Evolutionary conservation across 2,888 invertebrate genomes (phyloP), one percentile per base, ranked within the genome.

Genomic region (Chironomus riparius): DNA sequence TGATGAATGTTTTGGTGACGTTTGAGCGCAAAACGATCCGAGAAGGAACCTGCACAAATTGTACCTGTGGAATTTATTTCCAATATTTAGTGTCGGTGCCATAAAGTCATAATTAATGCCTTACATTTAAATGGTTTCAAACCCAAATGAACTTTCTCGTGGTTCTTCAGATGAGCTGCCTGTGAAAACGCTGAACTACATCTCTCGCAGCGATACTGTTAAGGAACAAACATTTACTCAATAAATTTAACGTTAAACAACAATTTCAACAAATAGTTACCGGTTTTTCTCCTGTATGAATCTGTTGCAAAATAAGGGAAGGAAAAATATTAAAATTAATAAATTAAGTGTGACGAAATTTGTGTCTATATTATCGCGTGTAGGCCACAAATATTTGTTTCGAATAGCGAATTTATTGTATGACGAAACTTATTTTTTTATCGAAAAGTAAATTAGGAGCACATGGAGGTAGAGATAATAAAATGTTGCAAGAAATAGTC

Each of bases 141-240:
- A 2, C 92, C 92, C 5, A 68, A 50, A 72, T 69, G 50, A 70
- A 83, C 88, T 84, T 94, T 94, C 72, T 93, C 93, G 81, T 94
- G 94, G 83, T 94, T 94, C 83, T 94, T 94, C 77, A 94, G 86
- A 83, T 94, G 94, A 38, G 94, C 94, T 28, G 94, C 94, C 84
- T 94, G 94, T 82, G 93, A 94, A 83, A 94, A 94, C 76, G 93
- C 93, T 24, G 92, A 93, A n/a, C 93, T 93, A 82, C 94, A 94
- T 76, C 91, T 92, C 79, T 92, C 92, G 83, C 94, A 94, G 82
- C 93, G 91, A 80, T 83, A 84, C 75, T 83, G 82, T 77, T 84
- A 56, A 56, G 56, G 12, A 15, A 56, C 15, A 15, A 56, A 56
- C 56, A 56, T 18, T 18, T 56, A 7, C 7, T 56, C 5, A 56